Conservation (phyloP, 2,888 invertebrate genomes). For the Digitonthophagus gazella region DNA sequence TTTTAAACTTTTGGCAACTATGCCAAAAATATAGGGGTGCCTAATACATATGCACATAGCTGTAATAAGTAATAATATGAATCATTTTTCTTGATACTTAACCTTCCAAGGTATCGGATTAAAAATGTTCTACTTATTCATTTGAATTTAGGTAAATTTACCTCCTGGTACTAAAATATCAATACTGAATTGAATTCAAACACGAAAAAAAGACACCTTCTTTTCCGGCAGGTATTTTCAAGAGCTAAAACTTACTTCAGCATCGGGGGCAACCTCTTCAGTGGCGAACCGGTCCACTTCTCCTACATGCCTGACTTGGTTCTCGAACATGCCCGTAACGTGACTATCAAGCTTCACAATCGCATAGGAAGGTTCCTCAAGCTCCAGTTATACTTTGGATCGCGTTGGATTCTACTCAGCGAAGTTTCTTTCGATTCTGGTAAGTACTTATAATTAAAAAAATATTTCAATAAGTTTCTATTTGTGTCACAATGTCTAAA, state of each 20-base stretch:
- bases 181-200: no score
- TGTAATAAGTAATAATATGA: no score
- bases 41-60: no score
- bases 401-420: conserved; percentile 82
- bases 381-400: conserved; percentile 74
- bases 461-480: background rate
- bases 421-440: conserved; percentile 82
- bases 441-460: no score
- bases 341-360: conserved; percentile 76
- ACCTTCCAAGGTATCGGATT: no score
- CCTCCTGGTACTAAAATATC: no score
- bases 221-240: conserved; percentile 65
- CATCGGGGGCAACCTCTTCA: conserved; percentile 69
- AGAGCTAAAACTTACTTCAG: conserved; percentile 76
- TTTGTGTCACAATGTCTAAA: background rate
- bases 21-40: no score
- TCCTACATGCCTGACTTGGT: conserved; percentile 73
- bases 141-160: no score
- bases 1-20: no score
- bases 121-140: no score
- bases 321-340: conserved; percentile 76
- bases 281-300: conserved; percentile 70
- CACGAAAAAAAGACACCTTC: conserved; percentile 2
- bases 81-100: no score
- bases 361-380: conserved; percentile 73